These are phyloP conservation scores for Acrobasis suavella DNA, from an alignment of 2,888 invertebrate genomes.

Conservation along the genomic window DNA sequence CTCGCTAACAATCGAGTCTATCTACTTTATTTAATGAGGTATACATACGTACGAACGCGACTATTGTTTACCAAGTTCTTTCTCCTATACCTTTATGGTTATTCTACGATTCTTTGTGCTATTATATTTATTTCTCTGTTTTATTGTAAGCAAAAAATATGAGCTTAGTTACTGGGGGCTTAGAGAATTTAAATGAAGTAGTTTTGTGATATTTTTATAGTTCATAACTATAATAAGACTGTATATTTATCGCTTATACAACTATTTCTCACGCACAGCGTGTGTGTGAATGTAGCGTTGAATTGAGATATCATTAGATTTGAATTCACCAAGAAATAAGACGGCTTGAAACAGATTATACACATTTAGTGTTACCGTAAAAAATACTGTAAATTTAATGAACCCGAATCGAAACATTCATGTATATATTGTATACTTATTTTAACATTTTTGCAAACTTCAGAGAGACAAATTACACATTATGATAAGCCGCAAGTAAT, in stretches of 20 bases:
- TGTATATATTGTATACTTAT: no score
- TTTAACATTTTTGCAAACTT: no score
- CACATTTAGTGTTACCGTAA: no score
- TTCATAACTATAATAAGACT: constrained; percentile 1
- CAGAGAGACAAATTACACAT: no score
- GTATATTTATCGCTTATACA: constrained; percentile 2
- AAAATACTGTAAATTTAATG: no score
- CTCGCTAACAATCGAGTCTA: constrained; percentile 16
- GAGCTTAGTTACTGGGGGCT: neutral
- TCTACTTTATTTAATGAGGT: constrained; percentile 15
- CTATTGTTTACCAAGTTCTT: constrained; percentile 5
- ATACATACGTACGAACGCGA: neutral
- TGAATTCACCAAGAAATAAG: no score
- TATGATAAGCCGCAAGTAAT: no score
- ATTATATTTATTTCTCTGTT: constrained; percentile 1
- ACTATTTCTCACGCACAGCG: constrained; percentile 13
- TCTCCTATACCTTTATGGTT: neutral
- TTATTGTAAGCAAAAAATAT: constrained; percentile 7
- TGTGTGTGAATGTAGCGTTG: neutral
- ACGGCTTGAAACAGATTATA: no score
- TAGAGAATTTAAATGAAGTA: no score
- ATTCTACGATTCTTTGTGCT: neutral
- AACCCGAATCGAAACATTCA: no score
- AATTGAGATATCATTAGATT: no score
- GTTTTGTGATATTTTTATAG: constrained; percentile 7